Percentiles rank a stretch among this genome's conserved stretches.
phyloP scores from a whole-genome alignment of 2,797 vertebrate species.

The Apogon talboti region DNA sequence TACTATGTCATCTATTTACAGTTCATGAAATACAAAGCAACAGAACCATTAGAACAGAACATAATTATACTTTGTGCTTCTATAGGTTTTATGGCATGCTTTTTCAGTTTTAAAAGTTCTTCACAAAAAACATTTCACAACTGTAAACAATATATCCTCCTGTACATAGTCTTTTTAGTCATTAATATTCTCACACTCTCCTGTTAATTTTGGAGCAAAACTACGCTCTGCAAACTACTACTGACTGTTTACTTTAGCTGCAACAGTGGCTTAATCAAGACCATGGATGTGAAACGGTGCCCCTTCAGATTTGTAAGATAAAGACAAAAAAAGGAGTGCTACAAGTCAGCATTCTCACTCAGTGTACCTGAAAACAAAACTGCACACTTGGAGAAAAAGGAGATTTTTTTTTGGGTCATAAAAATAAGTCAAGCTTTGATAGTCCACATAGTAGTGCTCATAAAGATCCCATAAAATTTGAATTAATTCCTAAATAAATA shows the following conservation, averaged over 20 bases:
- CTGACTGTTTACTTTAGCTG: constrained; percentile 4
- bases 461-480: too few relatives aligned
- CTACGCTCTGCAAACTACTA: constrained; percentile 10
- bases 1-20: constrained; percentile 77
- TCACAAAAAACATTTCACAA: constrained; percentile 65
- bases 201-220: constrained; percentile 46
- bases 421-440: too few relatives aligned
- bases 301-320: constrained; percentile 2
- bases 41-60: constrained; percentile 49
- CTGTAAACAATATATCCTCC: constrained; percentile 65
- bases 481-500: too few relatives aligned
- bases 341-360: constrained; percentile 13
- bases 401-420: not conserved
- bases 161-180: constrained; percentile 39
- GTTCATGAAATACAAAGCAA: constrained; percentile 73
- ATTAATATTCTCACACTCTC: constrained; percentile 17
- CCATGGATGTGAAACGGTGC: not conserved
- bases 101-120: constrained; percentile 49
- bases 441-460: too few relatives aligned
- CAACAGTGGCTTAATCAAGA: constrained; percentile 14
- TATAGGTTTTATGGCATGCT: constrained; percentile 71
- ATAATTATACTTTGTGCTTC: constrained; percentile 69
- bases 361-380: constrained; percentile 42
- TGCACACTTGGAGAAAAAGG: constrained; percentile 19
- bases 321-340: constrained; percentile 28